Base-by-base conservation (phyloP, 2,797 vertebrate genomes). In the Triplophysa bombifrons region DNA sequence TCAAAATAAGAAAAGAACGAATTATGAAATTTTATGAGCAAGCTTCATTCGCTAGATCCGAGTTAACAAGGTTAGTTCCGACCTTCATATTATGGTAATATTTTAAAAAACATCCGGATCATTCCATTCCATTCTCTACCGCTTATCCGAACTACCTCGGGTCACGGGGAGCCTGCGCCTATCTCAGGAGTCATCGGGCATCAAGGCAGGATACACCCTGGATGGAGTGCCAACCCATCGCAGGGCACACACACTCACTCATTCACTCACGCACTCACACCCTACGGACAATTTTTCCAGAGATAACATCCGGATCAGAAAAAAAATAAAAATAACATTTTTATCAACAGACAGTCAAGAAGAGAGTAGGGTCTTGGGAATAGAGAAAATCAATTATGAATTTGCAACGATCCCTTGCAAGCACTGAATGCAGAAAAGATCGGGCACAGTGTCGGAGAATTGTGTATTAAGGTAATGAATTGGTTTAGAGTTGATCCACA, bases 291-390 rank as follows among this genome's bases (percentile, higher is more conserved):
- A n/a, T n/a, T n/a, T n/a, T n/a, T n/a, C n/a, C n/a, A n/a, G n/a
- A n/a, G n/a, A n/a, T n/a, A n/a, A 69, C 55, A 60, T 67, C 27
- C 17, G 16, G 22, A 46, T 67, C 1, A 60, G 60, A 70, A 70
- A 51, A 30, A 12, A 76, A 48, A 58, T 27, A 30, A 76, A 58
- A 58, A 44, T 58, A 68, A 67, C 41, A 48, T 48, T 38, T 60
- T 76, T 41, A 61, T 16, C 16, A n/a, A 55, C 41, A 77, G 66
- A 13, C 60, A 38, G 53, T 69, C 41, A 69, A 69, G 27, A 50
- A 76, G 17, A 16, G 51, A 78, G 83, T 71, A 72, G 64, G 69
- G 30, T 72, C 20, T 50, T 74, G 69, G 69, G 22, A 78, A 79
- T 72, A 56, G 17, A 65, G 22, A 72, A 72, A 72, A 65, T 79